Conservation (phyloP, 2,113 vertebrate species). For the Neoarius graeffei region DNA sequence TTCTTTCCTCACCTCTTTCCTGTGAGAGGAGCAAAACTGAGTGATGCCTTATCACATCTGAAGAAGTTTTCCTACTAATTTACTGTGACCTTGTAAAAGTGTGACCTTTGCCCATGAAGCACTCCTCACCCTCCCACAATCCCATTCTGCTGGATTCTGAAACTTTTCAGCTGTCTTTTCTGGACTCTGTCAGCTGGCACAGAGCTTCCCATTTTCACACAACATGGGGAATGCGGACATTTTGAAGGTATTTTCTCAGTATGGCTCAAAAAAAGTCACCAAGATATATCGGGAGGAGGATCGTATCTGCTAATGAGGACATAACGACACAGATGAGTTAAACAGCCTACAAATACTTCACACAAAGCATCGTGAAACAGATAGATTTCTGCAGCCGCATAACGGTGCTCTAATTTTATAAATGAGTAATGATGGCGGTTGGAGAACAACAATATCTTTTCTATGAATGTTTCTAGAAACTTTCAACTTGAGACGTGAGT, state of each 20-base stretch:
- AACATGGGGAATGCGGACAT: constrained; percentile 24
- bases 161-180: constrained; percentile 33
- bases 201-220: constrained; percentile 1
- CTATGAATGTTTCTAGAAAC: neutral
- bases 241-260: constrained; percentile 39
- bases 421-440: neutral
- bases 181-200: constrained; percentile 30
- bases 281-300: neutral
- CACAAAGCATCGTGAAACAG: neutral
- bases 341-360: neutral
- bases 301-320: constrained; percentile 6
- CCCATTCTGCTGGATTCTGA: constrained; percentile 18
- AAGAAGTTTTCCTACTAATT: constrained; percentile 44
- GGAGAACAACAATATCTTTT: neutral
- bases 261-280: neutral
- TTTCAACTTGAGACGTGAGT: neutral
- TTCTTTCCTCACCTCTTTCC: constrained; percentile 15
- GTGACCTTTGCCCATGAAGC: constrained; percentile 4
- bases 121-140: neutral
- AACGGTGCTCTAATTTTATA: neutral
- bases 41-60: constrained; percentile 43
- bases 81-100: constrained; percentile 47
- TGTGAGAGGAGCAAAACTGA: neutral
- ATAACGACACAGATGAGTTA: constrained; percentile 2
- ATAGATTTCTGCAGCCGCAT: neutral